A percentile compares a stretch with the other conserved stretches of the same genome.
phyloP scores from a whole-genome alignment of 2,888 invertebrate genomes.

The Therioaphis trifolii region DNA sequence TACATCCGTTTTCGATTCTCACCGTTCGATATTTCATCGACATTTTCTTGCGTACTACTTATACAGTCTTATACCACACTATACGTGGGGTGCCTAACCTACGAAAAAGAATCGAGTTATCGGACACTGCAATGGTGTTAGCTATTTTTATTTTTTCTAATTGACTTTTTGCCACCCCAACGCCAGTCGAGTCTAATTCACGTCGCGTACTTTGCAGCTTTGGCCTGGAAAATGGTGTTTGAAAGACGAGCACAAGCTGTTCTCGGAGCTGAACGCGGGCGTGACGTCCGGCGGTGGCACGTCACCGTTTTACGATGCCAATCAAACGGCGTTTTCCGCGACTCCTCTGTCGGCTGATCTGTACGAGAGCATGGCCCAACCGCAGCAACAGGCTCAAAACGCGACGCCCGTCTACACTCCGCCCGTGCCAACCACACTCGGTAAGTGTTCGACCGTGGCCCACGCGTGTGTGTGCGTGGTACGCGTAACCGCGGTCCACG shows the following conservation, averaged over 20 bases:
- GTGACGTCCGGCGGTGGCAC: constrained; percentile 70
- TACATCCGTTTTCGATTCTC: too few relatives aligned
- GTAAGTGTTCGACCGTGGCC: constrained; percentile 62
- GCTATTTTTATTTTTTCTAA: too few relatives aligned
- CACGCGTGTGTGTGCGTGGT: background rate
- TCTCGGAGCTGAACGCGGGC: constrained; percentile 81
- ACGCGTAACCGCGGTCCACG: background rate
- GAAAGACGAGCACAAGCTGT: constrained; percentile 88
- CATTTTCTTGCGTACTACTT: too few relatives aligned
- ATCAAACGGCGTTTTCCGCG: constrained; percentile 65
- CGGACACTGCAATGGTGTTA: too few relatives aligned
- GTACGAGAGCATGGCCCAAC: constrained; percentile 80
- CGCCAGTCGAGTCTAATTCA: background rate
- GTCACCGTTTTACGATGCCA: constrained; percentile 68
- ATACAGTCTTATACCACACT: too few relatives aligned
- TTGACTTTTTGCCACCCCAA: too few relatives aligned
- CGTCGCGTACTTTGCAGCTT: constrained; percentile 71
- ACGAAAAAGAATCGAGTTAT: too few relatives aligned
- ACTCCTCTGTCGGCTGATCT: constrained; percentile 72
- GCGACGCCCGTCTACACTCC: constrained; percentile 79
- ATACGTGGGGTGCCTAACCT: too few relatives aligned
- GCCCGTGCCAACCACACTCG: constrained; percentile 66
- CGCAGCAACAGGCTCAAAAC: constrained; percentile 73
- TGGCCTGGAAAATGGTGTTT: constrained; percentile 92
- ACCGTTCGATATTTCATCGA: too few relatives aligned